Evolutionary conservation across 2,888 invertebrate species (phyloP), one percentile per base, ranked within the genome.

Genomic region (Acrobasis consociella): DNA sequence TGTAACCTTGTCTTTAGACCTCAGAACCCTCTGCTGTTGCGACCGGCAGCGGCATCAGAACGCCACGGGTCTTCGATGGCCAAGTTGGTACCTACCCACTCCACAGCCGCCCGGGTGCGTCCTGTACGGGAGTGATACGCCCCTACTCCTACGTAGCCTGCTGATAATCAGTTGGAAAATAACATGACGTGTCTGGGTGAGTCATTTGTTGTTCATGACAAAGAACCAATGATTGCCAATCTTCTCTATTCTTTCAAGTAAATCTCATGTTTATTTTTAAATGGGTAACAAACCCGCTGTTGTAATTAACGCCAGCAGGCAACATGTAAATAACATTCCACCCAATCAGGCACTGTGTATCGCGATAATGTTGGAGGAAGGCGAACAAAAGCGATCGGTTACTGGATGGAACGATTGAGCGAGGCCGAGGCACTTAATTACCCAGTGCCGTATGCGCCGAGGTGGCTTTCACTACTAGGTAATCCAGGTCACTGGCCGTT

Each of bases 1-100:
- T 84, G 77, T 89, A 87, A 85, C 83, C 74, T 78, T 89, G 78
- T 86, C 77, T 88, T 89, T 83, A 87, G 85, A 82, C 78, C 85
- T 79, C 87, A 87, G 84, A 87, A 70, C 64, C 65, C 65, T 65
- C 70, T 72, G 64, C 72, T 67, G 69, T 64, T 61, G 63, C 69
- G 66, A 72, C 72, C 66, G 62, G 70, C 68, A 63, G 65, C 72
- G 62, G 59, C 67, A 56, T 58, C 67, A 59, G 58, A 49, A 62
- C 62, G 53, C 60, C 31, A 60, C 16, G 56, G 61, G 60, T 58
- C 49, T 38, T 62, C 66, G 46, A 63, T 16, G 49, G 15, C 38
- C 53, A 17, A 16, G 42, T 42, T 42, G 17, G 16, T 55, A 55
- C 55, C 50, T 22, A 22, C 55, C 50, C 3, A 22, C 13, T 52